These are phyloP conservation scores for Nyctereutes procyonoides DNA, from an alignment of 2,113 vertebrate genomes.

Conservation along the genomic window DNA sequence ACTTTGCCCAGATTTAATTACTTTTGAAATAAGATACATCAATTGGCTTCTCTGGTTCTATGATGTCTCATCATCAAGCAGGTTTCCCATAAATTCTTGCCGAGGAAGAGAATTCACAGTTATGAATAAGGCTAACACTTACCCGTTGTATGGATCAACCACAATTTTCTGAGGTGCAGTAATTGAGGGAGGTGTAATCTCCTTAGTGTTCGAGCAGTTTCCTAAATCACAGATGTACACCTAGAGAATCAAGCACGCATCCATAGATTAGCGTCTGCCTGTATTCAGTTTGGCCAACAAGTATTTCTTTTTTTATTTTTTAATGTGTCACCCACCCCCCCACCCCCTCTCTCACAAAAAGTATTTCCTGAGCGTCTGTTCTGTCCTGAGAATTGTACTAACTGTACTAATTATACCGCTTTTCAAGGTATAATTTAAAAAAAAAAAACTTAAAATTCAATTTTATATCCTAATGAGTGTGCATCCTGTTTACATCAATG, in stretches of 20 bases:
- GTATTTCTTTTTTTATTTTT: background rate
- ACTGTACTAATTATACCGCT: background rate
- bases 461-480: background rate
- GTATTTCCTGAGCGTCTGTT: background rate
- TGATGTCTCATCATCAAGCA: background rate
- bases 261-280: background rate
- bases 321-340: background rate
- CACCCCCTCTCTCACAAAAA: background rate
- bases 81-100: constrained; percentile 13
- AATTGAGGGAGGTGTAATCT: constrained; percentile 80
- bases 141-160: constrained; percentile 90
- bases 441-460: background rate
- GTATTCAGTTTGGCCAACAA: background rate
- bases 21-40: constrained; percentile 20
- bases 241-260: constrained; percentile 80
- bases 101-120: background rate
- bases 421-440: background rate
- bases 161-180: constrained; percentile 84
- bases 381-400: background rate
- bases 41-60: background rate
- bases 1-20: constrained; percentile 44
- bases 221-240: constrained; percentile 84
- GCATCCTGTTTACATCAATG: background rate
- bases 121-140: constrained; percentile 61
- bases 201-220: constrained; percentile 83